phyloP scores from a whole-genome alignment of 1,140 invertebrate species.

The Atta cephalotes region DNA sequence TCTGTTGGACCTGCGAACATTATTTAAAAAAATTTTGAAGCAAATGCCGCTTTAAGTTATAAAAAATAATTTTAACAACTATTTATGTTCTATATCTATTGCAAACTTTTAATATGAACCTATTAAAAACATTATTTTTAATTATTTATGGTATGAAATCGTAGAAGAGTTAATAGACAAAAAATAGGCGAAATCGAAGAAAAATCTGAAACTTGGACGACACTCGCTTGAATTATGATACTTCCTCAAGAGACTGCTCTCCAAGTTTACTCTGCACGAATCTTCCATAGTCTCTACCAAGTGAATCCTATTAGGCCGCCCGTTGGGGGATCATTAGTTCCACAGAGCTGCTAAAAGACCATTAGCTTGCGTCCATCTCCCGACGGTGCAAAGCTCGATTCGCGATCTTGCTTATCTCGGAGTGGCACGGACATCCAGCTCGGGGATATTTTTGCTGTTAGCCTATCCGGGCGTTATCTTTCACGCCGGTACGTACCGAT shows the following conservation, averaged over 20 bases:
- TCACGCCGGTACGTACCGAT: slow-evolving; percentile 71
- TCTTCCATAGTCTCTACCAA: background rate
- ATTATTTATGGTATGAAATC: background rate
- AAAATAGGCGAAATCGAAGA: background rate
- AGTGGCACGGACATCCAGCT: slow-evolving; percentile 29
- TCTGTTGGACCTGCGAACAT: no score
- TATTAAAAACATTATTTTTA: background rate
- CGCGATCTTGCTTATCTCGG: slow-evolving; percentile 68
- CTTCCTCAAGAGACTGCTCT: background rate
- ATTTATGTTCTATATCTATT: background rate
- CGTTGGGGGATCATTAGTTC: background rate
- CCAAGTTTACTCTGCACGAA: background rate
- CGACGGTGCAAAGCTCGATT: slow-evolving; percentile 14
- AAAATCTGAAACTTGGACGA: background rate
- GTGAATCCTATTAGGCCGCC: background rate
- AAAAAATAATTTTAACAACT: background rate
- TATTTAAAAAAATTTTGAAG: no score
- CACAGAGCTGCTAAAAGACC: slow-evolving; percentile 28
- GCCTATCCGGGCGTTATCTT: slow-evolving; percentile 70
- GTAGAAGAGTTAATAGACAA: background rate
- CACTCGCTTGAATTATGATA: background rate
- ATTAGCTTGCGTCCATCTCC: slow-evolving; percentile 44
- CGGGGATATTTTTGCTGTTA: slow-evolving; percentile 67
- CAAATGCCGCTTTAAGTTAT: background rate
- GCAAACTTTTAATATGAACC: background rate